Base-by-base conservation (phyloP, 2,113 vertebrate species). In the Lasiurus borealis region DNA sequence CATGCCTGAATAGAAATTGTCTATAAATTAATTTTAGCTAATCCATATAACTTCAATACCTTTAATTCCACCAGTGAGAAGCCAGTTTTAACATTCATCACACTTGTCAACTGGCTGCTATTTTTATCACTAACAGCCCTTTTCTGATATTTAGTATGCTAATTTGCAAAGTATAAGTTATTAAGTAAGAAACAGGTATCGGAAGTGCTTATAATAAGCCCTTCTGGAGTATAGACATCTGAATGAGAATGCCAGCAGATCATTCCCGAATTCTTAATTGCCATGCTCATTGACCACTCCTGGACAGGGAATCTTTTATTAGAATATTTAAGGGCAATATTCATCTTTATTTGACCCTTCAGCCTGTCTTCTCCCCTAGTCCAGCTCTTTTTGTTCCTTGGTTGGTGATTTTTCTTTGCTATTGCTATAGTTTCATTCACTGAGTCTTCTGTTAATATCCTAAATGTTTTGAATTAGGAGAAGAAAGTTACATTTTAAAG, bases 121-220 rank as follows among this genome's bases (percentile, higher is more conserved):
- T 95, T 96, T 97, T 95, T 93, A 91, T 89, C 92, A 87, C 66
- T 78, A 50, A 96, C 84, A 95, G 75, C 29, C 59, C 87, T 81
- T 93, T 96, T 64, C 90, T 97, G 96, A 92, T 87, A 92, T 96
- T 96, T 96, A 85, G 66, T 64, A 85, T 96, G 96, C 73, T 95
- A 90, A 95, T 95, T 78, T 94, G 52, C 34, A 82, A 88, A 85
- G 68, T 62, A 18, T 68, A 90, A 36, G 46, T 84, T 94, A 83
- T 69, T 80, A 76, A 87, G 31, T 14, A 85, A 77, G 77, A 52
- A 7, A 59, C 11, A 85, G 44, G 52, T 88, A 90, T 25, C 13
- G 64, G 78, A 78, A 94, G 27, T 85, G 59, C 59, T 85, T 69
- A 6, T 25, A 80, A 85, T 46, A 13, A 13, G 15, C 8, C 59